These are phyloP conservation scores for Erebia aethiops DNA, from an alignment of 2,888 invertebrate genomes.

Conservation along the genomic window DNA sequence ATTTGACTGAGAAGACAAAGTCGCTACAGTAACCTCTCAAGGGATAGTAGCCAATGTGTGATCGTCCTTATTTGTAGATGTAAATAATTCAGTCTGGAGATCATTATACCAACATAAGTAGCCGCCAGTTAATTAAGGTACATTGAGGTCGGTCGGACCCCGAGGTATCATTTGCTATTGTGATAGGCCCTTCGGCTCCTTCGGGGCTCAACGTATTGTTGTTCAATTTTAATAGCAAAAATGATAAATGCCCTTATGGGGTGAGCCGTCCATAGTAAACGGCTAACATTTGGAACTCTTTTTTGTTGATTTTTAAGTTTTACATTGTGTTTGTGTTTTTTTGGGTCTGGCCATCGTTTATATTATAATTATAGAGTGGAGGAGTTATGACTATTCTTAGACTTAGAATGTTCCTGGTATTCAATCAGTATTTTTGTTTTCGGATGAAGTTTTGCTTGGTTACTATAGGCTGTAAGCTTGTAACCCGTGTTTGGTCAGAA, in stretches of 20 bases:
- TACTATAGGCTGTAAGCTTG: background rate
- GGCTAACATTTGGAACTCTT: conserved; percentile 37
- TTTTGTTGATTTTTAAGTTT: conserved; percentile 4
- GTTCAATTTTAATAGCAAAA: conserved; percentile 77
- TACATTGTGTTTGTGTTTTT: conserved; percentile 2
- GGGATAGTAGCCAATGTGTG: background rate
- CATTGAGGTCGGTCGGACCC: conserved; percentile 71
- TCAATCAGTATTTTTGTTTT: background rate
- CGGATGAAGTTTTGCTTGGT: background rate
- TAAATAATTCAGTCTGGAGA: conserved; percentile 53
- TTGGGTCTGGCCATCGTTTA: conserved; percentile 20
- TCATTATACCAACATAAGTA: conserved; percentile 73
- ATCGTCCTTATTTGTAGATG: conserved; percentile 39
- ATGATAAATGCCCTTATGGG: conserved; percentile 78
- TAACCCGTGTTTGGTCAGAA: too few species aligned
- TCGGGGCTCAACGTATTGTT: conserved; percentile 74
- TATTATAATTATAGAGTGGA: conserved; percentile 1
- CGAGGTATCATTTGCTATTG: conserved; percentile 80
- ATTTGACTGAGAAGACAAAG: too few species aligned
- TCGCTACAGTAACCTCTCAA: background rate
- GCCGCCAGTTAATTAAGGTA: conserved; percentile 77
- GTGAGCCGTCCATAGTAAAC: conserved; percentile 58
- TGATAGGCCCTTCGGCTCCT: conserved; percentile 76
- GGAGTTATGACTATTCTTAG: background rate
- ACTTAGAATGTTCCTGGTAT: background rate